Base-by-base conservation (phyloP, 2,113 vertebrate species). In the Struthidea cinerea region DNA sequence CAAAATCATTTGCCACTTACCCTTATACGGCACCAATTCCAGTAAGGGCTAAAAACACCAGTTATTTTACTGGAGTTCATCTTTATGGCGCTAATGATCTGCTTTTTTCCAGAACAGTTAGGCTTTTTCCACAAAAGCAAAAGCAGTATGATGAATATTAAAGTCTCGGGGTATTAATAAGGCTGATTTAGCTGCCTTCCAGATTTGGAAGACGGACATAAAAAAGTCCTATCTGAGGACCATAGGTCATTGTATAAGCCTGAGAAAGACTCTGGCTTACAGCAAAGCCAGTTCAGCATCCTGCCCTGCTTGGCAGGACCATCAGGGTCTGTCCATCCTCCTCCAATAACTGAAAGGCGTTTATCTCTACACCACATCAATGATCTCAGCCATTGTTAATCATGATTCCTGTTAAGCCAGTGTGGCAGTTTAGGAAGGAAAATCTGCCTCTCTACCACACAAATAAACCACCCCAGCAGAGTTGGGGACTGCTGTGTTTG, bases 1-100 rank as follows among this genome's bases (percentile, higher is more conserved):
- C 70, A 89, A 57, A 94, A 92, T 87, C 22, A 15, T 67, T 55
- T 96, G 69, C 77, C 89, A 87, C n/a, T 92, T 79, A 73, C 18
- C 65, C 82, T 86, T 17, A 9, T 10, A 55, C 3, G 35, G 59
- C 87, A 92, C 22, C 46, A 80, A 7, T 70, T 93, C 42, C 81
- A 90, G 35, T 14, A 75, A 80, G 71, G 71, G 60, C 47, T 81
- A 63, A 44, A 93, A 88, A 52, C 27, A 49, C 8, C 10, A 37
- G 33, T 57, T 83, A 20, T 39, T 86, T 84, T 70, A 52, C 44
- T 49, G 59, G 55, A 86, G 64, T 37, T 88, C 6, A 5, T 80
- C 30, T 80, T 77, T 65, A 87, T 67, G 30, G 59, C n/a, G 67
- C 60, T 56, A 39, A 57, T 53, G 61, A 73, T n/a, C 56, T 52